Conservation (phyloP, 2,888 invertebrate species). For the Galeruca laticollis region DNA sequence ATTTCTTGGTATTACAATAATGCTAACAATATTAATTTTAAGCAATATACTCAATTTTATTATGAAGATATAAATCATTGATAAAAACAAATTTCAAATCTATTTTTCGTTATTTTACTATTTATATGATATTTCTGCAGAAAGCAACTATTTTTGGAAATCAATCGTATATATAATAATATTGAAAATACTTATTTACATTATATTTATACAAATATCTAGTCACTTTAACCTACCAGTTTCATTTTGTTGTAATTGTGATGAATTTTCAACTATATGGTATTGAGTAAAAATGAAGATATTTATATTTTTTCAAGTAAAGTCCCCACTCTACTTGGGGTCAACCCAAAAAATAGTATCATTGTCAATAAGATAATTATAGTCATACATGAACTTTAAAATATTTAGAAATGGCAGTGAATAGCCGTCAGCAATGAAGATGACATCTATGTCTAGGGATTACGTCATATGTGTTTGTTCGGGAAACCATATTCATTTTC, state of each 20-base stretch:
- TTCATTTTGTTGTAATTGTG: constrained; percentile 38
- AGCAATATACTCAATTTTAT: too few relatives aligned
- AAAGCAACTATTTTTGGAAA: too few relatives aligned
- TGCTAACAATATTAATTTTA: too few relatives aligned
- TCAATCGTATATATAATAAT: too few relatives aligned
- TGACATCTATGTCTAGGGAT: constrained; percentile 17
- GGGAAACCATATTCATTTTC: constrained; percentile 3
- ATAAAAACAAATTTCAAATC: too few relatives aligned
- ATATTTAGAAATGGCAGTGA: constrained; percentile 24
- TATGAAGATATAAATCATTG: too few relatives aligned
- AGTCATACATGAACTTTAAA: constrained; percentile 40
- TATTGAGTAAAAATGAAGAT: constrained; percentile 28
- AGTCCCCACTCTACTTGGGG: constrained; percentile 25
- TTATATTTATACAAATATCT: too few relatives aligned
- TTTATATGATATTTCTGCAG: too few relatives aligned
- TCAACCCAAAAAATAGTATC: constrained; percentile 4
- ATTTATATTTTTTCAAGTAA: constrained; percentile 41
- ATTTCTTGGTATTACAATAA: too few relatives aligned
- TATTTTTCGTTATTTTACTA: too few relatives aligned
- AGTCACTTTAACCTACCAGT: constrained; percentile 45
- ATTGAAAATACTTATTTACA: too few relatives aligned
- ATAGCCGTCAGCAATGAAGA: constrained; percentile 31
- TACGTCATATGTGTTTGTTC: not conserved
- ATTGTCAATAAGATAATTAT: constrained; percentile 32
- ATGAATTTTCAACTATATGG: constrained; percentile 38